These are phyloP conservation scores for Syngnathus acus DNA, from an alignment of 2,797 vertebrate genomes.

Conservation along the genomic window DNA sequence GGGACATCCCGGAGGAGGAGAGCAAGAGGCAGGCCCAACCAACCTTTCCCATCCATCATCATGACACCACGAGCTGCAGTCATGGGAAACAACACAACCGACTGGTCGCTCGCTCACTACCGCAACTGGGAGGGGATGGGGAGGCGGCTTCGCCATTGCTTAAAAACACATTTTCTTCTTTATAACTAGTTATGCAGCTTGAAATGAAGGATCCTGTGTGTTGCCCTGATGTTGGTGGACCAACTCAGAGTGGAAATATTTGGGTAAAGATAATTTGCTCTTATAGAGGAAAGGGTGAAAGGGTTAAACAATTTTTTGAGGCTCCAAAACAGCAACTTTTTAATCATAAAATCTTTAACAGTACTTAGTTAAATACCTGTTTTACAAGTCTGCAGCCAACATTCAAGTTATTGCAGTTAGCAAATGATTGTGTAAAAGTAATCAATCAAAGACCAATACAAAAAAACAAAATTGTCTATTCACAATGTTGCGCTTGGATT, in stretches of 20 bases:
- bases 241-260: constrained; percentile 31
- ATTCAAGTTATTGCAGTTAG: background rate
- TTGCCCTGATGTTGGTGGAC: constrained; percentile 33
- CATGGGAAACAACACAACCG: constrained; percentile 64
- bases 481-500: background rate
- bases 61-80: constrained; percentile 61
- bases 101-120: constrained; percentile 45
- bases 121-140: constrained; percentile 31
- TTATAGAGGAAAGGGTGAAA: too few relatives aligned
- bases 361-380: background rate
- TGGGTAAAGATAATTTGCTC: background rate
- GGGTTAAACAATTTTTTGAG: background rate
- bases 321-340: background rate
- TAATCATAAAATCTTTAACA: background rate
- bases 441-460: background rate
- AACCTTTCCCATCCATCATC: constrained; percentile 73
- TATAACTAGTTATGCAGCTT: constrained; percentile 69
- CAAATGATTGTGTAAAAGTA: background rate
- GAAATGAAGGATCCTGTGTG: constrained; percentile 60
- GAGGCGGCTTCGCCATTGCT: constrained; percentile 44
- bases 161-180: constrained; percentile 70
- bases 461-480: background rate
- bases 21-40: constrained; percentile 63
- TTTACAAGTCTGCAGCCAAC: background rate
- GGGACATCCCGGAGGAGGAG: constrained; percentile 64